These are phyloP conservation scores for Rhabditoides inermis DNA, from an alignment of 2,888 invertebrate species.

Conservation along the genomic window DNA sequence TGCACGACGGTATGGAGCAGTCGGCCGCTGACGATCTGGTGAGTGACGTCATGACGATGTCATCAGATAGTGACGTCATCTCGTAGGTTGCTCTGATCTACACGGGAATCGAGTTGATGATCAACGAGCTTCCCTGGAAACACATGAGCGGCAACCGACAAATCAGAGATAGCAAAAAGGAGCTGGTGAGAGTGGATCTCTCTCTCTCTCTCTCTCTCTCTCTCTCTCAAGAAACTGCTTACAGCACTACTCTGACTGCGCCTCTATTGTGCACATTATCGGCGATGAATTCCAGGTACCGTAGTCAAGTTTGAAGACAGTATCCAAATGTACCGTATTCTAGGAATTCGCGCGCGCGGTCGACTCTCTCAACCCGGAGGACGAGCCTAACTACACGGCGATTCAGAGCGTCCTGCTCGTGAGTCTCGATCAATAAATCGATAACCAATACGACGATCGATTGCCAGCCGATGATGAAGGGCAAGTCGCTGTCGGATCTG, in stretches of 20 bases:
- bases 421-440: no score
- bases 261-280: no score
- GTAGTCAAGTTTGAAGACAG: no score
- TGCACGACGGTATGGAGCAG: slow-evolving; percentile 21
- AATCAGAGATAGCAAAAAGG: background rate
- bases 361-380: slow-evolving; percentile 7
- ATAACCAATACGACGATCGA: slow-evolving; percentile 1
- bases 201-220: no score
- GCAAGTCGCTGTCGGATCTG: slow-evolving; percentile 11
- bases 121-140: slow-evolving; percentile 18
- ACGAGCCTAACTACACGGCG: slow-evolving; percentile 11
- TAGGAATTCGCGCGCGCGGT: slow-evolving; percentile 9
- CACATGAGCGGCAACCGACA: background rate
- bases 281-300: no score
- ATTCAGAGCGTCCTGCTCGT: no score
- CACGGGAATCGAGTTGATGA: slow-evolving; percentile 8
- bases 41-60: no score
- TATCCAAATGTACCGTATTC: background rate
- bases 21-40: slow-evolving; percentile 28
- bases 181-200: background rate
- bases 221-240: no score
- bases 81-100: background rate
- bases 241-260: no score
- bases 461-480: slow-evolving; percentile 6
- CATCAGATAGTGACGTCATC: no score